A percentile compares a stretch with the other conserved stretches of the same genome.
Conservation (phyloP, 2,113 vertebrate genomes). For the Sylvilagus bachmani region DNA sequence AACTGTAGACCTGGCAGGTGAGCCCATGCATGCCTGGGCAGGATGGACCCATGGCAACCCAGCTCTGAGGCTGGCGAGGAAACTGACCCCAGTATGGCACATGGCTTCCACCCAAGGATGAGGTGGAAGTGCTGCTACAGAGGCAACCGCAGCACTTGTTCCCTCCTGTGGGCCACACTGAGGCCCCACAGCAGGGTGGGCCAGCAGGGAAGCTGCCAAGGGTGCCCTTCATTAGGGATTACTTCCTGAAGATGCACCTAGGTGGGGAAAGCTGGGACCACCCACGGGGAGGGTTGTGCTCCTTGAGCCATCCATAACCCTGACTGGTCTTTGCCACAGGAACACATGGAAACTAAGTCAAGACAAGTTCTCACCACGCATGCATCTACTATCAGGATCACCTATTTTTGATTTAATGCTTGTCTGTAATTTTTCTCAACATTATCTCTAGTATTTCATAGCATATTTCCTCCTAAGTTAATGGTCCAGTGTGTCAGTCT, state of each 20-base stretch:
- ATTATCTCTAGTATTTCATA: slow-evolving; percentile 58
- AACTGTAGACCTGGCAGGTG: slow-evolving; percentile 4
- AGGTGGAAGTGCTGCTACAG: background rate
- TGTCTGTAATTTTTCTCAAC: slow-evolving; percentile 44
- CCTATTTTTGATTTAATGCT: slow-evolving; percentile 42
- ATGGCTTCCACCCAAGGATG: background rate
- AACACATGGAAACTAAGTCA: slow-evolving; percentile 14
- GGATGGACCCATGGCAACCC: background rate
- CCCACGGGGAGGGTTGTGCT: background rate
- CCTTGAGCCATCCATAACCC: background rate
- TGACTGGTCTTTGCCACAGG: background rate
- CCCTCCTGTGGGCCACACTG: background rate
- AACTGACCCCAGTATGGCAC: background rate
- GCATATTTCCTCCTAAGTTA: background rate
- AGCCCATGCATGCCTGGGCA: background rate
- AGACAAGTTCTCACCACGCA: background rate
- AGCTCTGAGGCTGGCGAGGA: background rate
- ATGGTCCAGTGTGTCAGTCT: background rate
- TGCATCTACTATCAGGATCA: background rate
- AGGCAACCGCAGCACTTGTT: background rate
- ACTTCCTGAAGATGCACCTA: background rate
- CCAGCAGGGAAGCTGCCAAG: too few species aligned
- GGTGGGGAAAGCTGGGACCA: background rate
- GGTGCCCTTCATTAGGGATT: background rate
- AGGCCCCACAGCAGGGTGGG: background rate